phyloP scores from a whole-genome alignment of 64 coral and sea anemone species.

The Montipora capricornis region DNA sequence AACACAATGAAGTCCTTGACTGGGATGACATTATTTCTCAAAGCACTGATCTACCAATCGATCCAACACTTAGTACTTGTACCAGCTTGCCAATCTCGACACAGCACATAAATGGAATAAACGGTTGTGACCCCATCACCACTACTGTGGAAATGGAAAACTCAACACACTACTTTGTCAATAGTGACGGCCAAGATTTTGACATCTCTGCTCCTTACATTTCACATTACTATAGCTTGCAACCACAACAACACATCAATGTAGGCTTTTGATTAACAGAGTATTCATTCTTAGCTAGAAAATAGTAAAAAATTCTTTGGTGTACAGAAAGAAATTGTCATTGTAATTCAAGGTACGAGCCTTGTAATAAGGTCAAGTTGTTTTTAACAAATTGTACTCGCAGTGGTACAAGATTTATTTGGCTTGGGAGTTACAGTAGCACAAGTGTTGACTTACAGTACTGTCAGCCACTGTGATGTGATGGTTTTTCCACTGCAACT shows the following conservation, averaged over 20 bases:
- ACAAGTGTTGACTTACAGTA: too few relatives aligned
- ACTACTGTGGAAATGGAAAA: conserved; percentile 98
- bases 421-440: too few relatives aligned
- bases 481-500: background rate
- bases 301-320: conserved; percentile 32
- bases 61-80: conserved; percentile 79
- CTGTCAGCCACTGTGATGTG: too few relatives aligned
- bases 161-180: conserved; percentile 88
- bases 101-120: conserved; percentile 60
- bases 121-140: conserved; percentile 60
- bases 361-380: background rate
- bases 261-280: conserved; percentile 80
- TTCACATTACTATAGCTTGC: conserved; percentile 79
- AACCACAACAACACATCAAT: conserved; percentile 80
- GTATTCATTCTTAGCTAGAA: conserved; percentile 22
- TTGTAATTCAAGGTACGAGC: conserved; percentile 3
- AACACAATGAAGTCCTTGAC: conserved; percentile 94
- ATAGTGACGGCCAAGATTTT: conserved; percentile 83
- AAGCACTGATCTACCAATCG: conserved; percentile 81
- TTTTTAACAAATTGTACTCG: background rate
- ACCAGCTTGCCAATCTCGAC: conserved; percentile 72
- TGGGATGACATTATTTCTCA: conserved; percentile 99
- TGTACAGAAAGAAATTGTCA: conserved; percentile 24
- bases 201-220: conserved; percentile 52
- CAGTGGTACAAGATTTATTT: background rate